Evolutionary conservation across 1,140 invertebrate species (phyloP).

Genomic region (Psix sp.): DNA sequence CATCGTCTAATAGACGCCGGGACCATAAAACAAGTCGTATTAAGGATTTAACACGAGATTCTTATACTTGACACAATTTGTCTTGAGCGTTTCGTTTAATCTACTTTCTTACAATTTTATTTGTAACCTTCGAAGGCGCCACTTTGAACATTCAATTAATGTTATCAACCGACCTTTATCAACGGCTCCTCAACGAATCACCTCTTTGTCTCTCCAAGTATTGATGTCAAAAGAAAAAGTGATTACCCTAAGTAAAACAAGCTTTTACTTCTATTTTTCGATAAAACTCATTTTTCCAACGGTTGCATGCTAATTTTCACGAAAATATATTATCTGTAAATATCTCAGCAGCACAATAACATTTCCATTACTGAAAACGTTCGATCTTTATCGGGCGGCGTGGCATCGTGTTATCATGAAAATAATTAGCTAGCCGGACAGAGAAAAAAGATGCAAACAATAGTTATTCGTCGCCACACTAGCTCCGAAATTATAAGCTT

Average conservation of each 20-base stretch:
- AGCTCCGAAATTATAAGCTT: constrained; percentile 18
- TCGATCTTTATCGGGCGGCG: constrained; percentile 21
- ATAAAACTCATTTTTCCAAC: too few species aligned
- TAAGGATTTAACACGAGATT: constrained; percentile 54
- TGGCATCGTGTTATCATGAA: constrained; percentile 20
- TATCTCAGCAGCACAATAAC: constrained; percentile 23
- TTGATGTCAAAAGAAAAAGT: too few species aligned
- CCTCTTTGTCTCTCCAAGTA: too few species aligned
- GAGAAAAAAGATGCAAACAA: constrained; percentile 30
- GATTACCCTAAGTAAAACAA: too few species aligned
- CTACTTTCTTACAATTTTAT: constrained; percentile 41
- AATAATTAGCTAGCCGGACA: constrained; percentile 22
- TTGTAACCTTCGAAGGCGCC: constrained; percentile 30
- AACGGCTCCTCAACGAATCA: too few species aligned
- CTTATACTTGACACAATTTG: constrained; percentile 56
- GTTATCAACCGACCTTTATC: too few species aligned
- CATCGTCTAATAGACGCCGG: constrained; percentile 60
- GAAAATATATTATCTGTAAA: constrained; percentile 17
- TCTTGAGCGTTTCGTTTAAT: constrained; percentile 41
- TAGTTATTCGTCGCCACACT: constrained; percentile 10
- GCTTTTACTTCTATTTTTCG: not conserved
- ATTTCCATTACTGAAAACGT: constrained; percentile 23
- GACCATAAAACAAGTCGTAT: constrained; percentile 62
- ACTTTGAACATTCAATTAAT: constrained; percentile 20
- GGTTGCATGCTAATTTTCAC: constrained; percentile 10